phyloP scores from a whole-genome alignment of 2,113 vertebrate genomes.

The Galemys pyrenaicus region DNA sequence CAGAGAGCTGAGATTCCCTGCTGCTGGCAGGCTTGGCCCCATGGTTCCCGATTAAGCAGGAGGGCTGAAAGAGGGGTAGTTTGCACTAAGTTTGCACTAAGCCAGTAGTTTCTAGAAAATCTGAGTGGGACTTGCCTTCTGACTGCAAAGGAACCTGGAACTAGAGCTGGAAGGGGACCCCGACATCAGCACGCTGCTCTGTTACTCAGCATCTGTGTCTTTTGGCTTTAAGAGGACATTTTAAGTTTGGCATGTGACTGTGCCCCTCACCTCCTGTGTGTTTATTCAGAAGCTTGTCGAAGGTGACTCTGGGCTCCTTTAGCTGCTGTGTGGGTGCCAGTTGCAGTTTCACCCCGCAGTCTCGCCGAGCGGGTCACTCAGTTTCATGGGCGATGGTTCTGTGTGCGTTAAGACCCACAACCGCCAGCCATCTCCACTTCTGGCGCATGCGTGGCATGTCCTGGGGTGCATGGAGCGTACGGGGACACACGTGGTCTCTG shows the following conservation, averaged over 20 bases:
- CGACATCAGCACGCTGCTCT: neutral
- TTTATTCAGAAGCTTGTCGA: constrained; percentile 26
- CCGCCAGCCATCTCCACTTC: neutral
- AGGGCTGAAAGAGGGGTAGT: neutral
- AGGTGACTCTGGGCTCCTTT: neutral
- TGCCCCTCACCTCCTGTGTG: neutral
- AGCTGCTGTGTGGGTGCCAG: neutral
- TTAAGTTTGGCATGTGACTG: neutral
- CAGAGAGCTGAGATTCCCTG: neutral
- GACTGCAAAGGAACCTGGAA: neutral
- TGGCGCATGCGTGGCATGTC: neutral
- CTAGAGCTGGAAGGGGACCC: neutral
- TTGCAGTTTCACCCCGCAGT: too few species aligned
- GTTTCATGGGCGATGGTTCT: neutral
- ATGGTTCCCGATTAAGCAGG: neutral
- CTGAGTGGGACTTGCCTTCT: neutral
- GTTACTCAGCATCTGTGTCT: neutral
- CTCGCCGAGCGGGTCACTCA: too few species aligned
- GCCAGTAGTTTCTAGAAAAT: neutral
- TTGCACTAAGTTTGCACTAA: neutral
- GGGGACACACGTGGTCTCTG: neutral
- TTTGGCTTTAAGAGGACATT: neutral
- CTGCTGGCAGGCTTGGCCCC: neutral
- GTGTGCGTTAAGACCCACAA: neutral
- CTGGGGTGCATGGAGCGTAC: neutral